Conservation (phyloP, 2,113 vertebrate species). For the Podarcis cretensis region DNA sequence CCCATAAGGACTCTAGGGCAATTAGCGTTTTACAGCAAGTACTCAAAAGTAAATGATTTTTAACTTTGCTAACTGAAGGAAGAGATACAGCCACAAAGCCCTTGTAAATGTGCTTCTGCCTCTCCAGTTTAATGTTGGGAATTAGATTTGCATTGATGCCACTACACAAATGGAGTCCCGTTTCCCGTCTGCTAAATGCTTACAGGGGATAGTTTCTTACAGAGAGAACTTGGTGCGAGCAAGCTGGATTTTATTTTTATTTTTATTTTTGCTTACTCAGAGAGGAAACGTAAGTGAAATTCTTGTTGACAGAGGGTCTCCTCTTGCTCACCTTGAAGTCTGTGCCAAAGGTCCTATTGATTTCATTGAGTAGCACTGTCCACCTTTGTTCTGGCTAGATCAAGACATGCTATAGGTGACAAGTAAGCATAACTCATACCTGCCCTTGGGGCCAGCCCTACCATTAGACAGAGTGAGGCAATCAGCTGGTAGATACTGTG, state of each 20-base stretch:
- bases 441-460: no score
- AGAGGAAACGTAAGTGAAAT: neutral
- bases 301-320: neutral
- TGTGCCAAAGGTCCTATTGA: slow-evolving; percentile 7
- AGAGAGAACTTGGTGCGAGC: neutral
- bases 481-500: no score
- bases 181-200: neutral
- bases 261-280: accelerated
- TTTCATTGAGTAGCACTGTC: neutral
- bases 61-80: neutral
- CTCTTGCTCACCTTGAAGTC: neutral
- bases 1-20: neutral
- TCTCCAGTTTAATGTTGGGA: neutral
- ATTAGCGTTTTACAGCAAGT: neutral
- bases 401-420: neutral
- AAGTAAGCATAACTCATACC: neutral
- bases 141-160: neutral
- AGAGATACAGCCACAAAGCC: neutral
- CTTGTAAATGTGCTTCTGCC: neutral
- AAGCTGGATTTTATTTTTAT: neutral
- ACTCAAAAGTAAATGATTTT: neutral
- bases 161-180: neutral
- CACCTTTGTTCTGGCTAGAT: neutral
- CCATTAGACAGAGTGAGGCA: no score
- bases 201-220: neutral